Evolutionary conservation across 2,113 vertebrate genomes (phyloP).

Genomic region (Tyrannus savana): DNA sequence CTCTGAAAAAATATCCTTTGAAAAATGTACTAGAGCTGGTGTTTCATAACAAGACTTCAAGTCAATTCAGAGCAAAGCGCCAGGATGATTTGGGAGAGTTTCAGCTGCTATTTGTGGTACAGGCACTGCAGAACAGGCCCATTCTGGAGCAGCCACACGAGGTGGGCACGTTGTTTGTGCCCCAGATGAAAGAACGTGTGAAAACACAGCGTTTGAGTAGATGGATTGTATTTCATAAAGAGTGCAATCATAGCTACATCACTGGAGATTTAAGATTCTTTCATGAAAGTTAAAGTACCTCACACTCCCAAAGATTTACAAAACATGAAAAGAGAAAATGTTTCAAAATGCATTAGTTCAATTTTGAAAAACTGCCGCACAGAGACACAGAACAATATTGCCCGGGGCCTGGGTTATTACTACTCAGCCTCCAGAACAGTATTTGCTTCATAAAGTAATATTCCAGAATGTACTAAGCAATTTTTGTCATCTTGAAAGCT

Average conservation of each 20-base stretch:
- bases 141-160: not conserved
- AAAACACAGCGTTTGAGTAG: conserved; percentile 11
- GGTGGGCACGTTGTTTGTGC: not conserved
- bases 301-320: conserved; percentile 57
- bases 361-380: conserved; percentile 59
- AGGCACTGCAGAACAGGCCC: not conserved
- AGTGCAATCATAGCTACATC: conserved; percentile 39
- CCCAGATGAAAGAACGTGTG: not conserved
- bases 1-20: conserved; percentile 71
- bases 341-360: conserved; percentile 62
- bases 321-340: conserved; percentile 61
- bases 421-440: conserved; percentile 61
- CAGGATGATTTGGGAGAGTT: conserved; percentile 16
- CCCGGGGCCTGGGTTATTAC: conserved; percentile 51
- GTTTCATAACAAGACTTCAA: conserved; percentile 59
- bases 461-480: conserved; percentile 77
- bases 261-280: conserved; percentile 55
- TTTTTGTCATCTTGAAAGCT: conserved; percentile 85
- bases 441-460: conserved; percentile 76
- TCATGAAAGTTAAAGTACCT: conserved; percentile 58
- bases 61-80: not conserved
- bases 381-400: conserved; percentile 53
- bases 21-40: conserved; percentile 63
- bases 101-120: conserved; percentile 8
- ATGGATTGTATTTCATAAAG: conserved; percentile 58